These are phyloP conservation scores for Rhinichthys osculus DNA, from an alignment of 2,797 vertebrate genomes.

Conservation along the genomic window DNA sequence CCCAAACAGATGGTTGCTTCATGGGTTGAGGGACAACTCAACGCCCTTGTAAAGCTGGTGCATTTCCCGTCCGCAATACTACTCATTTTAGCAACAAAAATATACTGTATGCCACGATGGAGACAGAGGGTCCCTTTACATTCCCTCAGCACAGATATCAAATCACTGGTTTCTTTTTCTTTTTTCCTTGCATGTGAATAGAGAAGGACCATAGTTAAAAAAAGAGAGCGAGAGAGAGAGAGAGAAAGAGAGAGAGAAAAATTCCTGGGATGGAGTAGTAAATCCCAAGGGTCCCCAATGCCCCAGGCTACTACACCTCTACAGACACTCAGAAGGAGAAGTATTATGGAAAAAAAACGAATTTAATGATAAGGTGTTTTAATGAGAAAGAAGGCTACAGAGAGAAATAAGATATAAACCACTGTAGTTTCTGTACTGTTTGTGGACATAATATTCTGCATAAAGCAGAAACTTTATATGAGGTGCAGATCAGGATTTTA, in stretches of 20 bases:
- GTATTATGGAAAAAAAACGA: constrained; percentile 8
- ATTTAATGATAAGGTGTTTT: constrained; percentile 37
- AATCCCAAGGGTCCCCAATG: constrained; percentile 41
- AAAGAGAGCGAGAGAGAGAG: neutral
- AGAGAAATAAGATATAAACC: neutral
- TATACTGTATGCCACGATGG: constrained; percentile 38
- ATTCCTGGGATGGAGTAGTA: constrained; percentile 46
- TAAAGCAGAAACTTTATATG: constrained; percentile 2
- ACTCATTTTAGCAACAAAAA: constrained; percentile 53
- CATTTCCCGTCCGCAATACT: constrained; percentile 36
- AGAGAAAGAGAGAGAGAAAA: constrained; percentile 13
- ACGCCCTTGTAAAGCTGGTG: constrained; percentile 49
- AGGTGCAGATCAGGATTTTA: constrained; percentile 32
- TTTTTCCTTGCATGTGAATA: constrained; percentile 24
- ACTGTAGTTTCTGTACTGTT: constrained; percentile 19
- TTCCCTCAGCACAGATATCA: constrained; percentile 34
- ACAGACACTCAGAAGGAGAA: constrained; percentile 46
- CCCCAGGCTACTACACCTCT: constrained; percentile 44
- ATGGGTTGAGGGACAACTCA: constrained; percentile 48
- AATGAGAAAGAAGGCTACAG: constrained; percentile 47
- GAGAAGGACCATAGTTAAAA: constrained; percentile 2
- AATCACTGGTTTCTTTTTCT: constrained; percentile 28
- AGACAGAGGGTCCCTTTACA: constrained; percentile 42
- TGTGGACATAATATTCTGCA: constrained; percentile 10
- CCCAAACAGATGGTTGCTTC: constrained; percentile 60